Conservation (phyloP, 2,113 vertebrate genomes). For the Nycticorax nycticorax region DNA sequence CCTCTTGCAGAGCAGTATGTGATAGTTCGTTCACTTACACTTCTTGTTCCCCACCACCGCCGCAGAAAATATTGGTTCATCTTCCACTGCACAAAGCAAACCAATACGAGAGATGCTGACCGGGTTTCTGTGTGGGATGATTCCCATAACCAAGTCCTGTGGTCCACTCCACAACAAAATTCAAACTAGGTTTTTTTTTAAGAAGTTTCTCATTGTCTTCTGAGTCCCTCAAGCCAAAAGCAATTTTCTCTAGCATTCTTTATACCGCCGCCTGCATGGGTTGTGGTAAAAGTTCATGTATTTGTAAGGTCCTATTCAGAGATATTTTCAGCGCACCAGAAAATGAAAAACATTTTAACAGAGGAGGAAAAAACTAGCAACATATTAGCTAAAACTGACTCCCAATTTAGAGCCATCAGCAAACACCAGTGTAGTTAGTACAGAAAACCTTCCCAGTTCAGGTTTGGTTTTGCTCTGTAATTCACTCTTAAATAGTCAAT, state of each 20-base stretch:
- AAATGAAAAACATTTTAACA: slow-evolving; percentile 45
- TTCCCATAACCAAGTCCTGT: slow-evolving; percentile 1
- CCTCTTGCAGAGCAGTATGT: not conserved
- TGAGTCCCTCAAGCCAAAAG: not conserved
- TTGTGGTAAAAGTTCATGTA: slow-evolving; percentile 35
- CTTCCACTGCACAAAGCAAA: not conserved
- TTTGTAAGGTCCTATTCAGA: slow-evolving; percentile 29
- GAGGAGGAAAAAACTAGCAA: slow-evolving; percentile 23
- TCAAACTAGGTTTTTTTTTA: not conserved
- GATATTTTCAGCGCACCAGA: slow-evolving; percentile 42
- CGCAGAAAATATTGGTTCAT: not conserved
- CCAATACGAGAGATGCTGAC: not conserved
- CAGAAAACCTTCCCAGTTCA: not conserved
- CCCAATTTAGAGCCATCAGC: not conserved
- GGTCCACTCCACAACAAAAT: not conserved
- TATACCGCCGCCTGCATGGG: not conserved
- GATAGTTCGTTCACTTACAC: not conserved
- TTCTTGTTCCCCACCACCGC: not conserved
- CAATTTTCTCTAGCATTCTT: slow-evolving; percentile 42
- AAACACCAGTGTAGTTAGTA: not conserved
- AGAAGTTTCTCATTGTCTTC: slow-evolving; percentile 41
- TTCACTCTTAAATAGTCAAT: not conserved
- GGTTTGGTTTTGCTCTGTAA: not conserved
- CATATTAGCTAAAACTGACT: slow-evolving; percentile 36
- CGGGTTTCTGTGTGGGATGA: not conserved